Evolutionary conservation across 1,140 invertebrate genomes (phyloP), one percentile per base, ranked within the genome.

Genomic region (Protaetia brevitarsis): DNA sequence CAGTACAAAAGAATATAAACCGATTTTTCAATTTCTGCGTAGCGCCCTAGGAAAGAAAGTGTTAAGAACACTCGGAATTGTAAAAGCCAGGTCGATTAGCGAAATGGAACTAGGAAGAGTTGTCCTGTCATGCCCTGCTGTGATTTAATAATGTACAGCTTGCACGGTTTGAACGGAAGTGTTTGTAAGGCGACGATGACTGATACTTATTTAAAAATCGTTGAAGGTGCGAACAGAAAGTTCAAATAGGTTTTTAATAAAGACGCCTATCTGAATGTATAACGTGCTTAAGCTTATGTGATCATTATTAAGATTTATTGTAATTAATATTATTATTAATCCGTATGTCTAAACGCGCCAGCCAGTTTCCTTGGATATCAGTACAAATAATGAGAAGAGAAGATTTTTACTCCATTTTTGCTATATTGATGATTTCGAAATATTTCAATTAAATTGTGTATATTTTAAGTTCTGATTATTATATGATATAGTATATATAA

Each of bases 211-310:
- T 51, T 51, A 23, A 26, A 51, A 51, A 51, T 51, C 26, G 41
- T 51, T 51, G n/a, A 51, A 51, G 8, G 41, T 7, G 41, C 10
- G 41, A 51, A 51, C 26, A 51, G 19, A 51, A 23, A 23, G 41
- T 23, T 51, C 41, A 23, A 19, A 51, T 51, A 51, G 41, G 41
- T 51, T 1, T 19, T 16, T 51, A n/a, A n/a, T n/a, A n/a, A n/a
- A n/a, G n/a, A 51, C 16, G 19, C 41, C 16, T 51, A 51, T 51
- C 19, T 51, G 41, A 51, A 51, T 23, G 41, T 51, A 51, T 51
- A 51, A 59, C 30, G 29, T 59, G 57, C 57, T 59, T 59, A 59
- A 59, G 57, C 57, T 59, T 59, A 59, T 59, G 57, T 59, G 57
- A 59, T 59, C 57, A 59, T 59, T 51, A 51, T 51, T 51, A 51